Evolutionary conservation across 2,113 vertebrate species (phyloP), one percentile per base, ranked within the genome.

Genomic region (Salvelinus fontinalis): DNA sequence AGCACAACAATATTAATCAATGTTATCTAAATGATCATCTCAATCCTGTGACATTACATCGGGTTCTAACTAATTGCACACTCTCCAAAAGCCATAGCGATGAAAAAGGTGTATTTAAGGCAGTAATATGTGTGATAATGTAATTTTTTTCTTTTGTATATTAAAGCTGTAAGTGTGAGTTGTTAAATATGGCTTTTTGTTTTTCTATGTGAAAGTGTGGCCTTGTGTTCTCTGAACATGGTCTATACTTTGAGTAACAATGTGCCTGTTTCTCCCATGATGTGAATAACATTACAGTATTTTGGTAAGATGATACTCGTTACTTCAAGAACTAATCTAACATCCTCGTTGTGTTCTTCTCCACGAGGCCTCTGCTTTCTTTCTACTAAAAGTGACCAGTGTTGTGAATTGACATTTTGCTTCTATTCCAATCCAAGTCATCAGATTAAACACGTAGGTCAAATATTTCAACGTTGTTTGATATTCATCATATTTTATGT

Each of bases 51-150:
- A 68, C 51, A 70, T 77, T 77, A 70, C 77, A 81, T 86, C 85
- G 67, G 80, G 79, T 79, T 82, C 70, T 75, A 81, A 84, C 34
- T 12, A 73, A 39, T 18, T 79, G 82, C 83, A 87, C 80, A 89
- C 48, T 27, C 75, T 85, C 82, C 77, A 78, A 84, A 92, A 93
- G 91, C 92, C 91, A 93, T 92, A 91, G 76, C 83, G 64, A 89
- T 81, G 77, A 31, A 81, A 84, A 80, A 78, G 81, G 73, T 77
- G 22, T 60, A 60, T 22, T 62, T 62, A n/a, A n/a, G 59, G n/a
- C 59, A 76, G 49, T 87, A 79, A 68, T 91, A 89, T 90, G 85
- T 89, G 79, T 85, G 81, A 84, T 79, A 77, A 66, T 22, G 75
- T 69, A 82, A 74, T 81, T 76, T 83, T 75, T 85, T 57, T 31